Conservation (phyloP, 2,888 invertebrate species). For the Phanerotoma sp. region DNA sequence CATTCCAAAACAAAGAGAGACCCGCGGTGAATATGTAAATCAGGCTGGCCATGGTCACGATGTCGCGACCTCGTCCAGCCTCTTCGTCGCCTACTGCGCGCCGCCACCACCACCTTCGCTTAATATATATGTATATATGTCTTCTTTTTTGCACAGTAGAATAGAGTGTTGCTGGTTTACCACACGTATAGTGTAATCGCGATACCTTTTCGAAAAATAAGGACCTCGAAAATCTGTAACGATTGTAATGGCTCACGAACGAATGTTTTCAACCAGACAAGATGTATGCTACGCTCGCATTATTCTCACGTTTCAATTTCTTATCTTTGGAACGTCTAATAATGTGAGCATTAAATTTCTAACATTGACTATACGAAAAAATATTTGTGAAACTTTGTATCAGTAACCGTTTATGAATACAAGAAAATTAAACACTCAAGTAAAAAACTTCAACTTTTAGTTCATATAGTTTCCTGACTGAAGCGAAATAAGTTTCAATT, state of each 20-base stretch:
- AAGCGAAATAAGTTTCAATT: too few relatives aligned
- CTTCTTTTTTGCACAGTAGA: too few relatives aligned
- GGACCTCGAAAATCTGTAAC: conserved; percentile 47
- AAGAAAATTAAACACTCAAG: too few relatives aligned
- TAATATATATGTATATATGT: conserved; percentile 12
- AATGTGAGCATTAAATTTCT: too few relatives aligned
- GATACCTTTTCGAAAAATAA: conserved; percentile 37
- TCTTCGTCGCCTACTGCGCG: conserved; percentile 23
- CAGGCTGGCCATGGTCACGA: conserved; percentile 56
- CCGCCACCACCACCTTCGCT: conserved; percentile 26
- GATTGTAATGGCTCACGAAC: conserved; percentile 44
- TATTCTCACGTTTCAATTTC: neutral
- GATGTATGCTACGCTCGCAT: neutral
- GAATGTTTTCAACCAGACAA: conserved; percentile 23
- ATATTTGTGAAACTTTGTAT: too few relatives aligned
- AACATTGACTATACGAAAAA: too few relatives aligned
- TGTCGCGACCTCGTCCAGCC: conserved; percentile 55
- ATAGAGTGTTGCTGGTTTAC: neutral
- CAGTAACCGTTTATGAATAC: too few relatives aligned
- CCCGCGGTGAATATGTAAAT: conserved; percentile 57
- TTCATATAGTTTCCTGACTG: too few relatives aligned
- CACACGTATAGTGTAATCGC: conserved; percentile 10
- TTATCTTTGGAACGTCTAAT: too few relatives aligned
- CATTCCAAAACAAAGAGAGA: conserved; percentile 56
- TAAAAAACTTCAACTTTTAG: too few relatives aligned